A percentile compares a stretch with the other conserved stretches of the same genome.
These are phyloP conservation scores for Magallana ariakensis DNA, from an alignment of 1,140 invertebrate species.

Conservation along the genomic window DNA sequence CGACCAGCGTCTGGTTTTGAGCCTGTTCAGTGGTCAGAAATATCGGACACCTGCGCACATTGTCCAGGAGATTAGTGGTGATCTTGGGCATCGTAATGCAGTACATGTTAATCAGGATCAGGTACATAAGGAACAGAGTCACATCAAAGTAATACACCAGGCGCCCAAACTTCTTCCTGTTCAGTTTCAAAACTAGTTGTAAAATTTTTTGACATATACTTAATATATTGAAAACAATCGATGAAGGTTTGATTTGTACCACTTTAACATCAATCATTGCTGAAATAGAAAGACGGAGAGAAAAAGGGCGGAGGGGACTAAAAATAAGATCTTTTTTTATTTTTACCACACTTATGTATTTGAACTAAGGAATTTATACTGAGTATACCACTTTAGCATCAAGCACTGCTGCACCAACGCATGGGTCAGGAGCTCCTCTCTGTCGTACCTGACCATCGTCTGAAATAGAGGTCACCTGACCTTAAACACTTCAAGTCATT, in stretches of 20 bases:
- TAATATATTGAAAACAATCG: too few species aligned
- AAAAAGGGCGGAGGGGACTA: background rate
- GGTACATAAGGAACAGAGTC: conserved; percentile 50
- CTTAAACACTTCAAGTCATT: too few species aligned
- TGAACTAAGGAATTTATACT: background rate
- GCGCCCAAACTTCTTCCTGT: conserved; percentile 61
- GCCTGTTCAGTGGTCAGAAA: conserved; percentile 42
- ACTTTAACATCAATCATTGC: too few species aligned
- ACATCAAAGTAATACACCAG: conserved; percentile 56
- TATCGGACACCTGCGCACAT: conserved; percentile 59
- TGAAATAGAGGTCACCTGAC: conserved; percentile 35
- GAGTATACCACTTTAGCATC: conserved; percentile 61
- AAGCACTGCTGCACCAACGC: conserved; percentile 60
- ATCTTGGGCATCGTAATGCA: conserved; percentile 58
- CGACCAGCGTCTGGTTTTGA: conserved; percentile 51
- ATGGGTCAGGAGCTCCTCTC: conserved; percentile 62
- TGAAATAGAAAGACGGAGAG: background rate
- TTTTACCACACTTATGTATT: background rate
- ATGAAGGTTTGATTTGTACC: too few species aligned
- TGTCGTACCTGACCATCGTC: conserved; percentile 60
- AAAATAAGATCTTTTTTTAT: background rate
- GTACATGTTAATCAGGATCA: conserved; percentile 52
- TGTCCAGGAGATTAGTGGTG: conserved; percentile 56
- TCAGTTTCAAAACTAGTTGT: background rate
- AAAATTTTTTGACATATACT: too few species aligned